These are phyloP conservation scores for Hermaeophaga mercurialis DNA, from an alignment of 2,888 invertebrate genomes.

Conservation along the genomic window DNA sequence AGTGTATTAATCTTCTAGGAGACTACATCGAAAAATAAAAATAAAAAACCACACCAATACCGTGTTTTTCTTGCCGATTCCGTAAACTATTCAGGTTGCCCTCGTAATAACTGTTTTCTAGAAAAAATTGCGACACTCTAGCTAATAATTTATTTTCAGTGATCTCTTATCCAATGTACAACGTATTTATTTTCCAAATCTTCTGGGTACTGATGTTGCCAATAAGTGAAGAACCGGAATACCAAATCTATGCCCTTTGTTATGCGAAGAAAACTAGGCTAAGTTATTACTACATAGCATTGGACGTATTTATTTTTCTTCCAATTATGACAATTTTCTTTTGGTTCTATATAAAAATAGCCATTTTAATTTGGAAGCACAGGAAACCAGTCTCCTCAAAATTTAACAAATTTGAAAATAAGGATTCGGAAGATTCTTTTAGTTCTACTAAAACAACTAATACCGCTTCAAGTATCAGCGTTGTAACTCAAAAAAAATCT, in stretches of 20 bases:
- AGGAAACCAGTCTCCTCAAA: conserved; percentile 51
- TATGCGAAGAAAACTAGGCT: conserved; percentile 41
- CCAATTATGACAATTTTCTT: conserved; percentile 59
- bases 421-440: conserved; percentile 42
- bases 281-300: conserved; percentile 46
- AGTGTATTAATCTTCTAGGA: too few relatives aligned
- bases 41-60: too few relatives aligned
- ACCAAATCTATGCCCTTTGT: conserved; percentile 48
- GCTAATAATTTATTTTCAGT: conserved; percentile 42
- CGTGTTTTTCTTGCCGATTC: too few relatives aligned
- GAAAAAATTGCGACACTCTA: not conserved
- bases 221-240: conserved; percentile 22
- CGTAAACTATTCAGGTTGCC: too few relatives aligned
- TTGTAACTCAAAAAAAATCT: conserved; percentile 25
- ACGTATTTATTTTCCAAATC: conserved; percentile 50
- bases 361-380: conserved; percentile 60
- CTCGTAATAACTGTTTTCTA: too few relatives aligned
- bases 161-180: conserved; percentile 56
- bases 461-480: conserved; percentile 21
- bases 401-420: conserved; percentile 33
- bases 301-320: conserved; percentile 56
- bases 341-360: conserved; percentile 61
- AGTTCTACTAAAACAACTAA: conserved; percentile 39
- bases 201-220: conserved; percentile 45
- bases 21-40: too few relatives aligned